Evolutionary conservation across 2,113 vertebrate species (phyloP).

Genomic region (Hypanus sabinus): DNA sequence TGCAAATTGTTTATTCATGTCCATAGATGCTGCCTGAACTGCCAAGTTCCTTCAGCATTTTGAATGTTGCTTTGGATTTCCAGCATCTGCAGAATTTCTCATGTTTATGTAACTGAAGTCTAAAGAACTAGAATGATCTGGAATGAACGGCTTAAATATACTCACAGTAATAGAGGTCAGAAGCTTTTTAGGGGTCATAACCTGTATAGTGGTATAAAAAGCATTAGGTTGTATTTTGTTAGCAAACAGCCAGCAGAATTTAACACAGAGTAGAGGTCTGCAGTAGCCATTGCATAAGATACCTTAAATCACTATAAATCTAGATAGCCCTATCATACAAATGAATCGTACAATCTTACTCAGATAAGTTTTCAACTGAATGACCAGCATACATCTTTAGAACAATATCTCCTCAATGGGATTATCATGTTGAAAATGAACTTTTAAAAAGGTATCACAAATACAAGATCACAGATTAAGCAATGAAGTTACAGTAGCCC

Average conservation of each 20-base stretch:
- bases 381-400: not conserved
- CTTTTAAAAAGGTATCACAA: not conserved
- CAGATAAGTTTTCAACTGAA: not conserved
- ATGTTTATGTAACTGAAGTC: too few species aligned
- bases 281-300: not conserved
- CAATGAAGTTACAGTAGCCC: not conserved
- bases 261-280: not conserved
- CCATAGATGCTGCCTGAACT: too few species aligned
- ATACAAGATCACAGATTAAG: not conserved
- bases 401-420: not conserved
- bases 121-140: too few species aligned
- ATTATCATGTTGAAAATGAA: not conserved
- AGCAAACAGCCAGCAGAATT: not conserved
- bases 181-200: slow-evolving; percentile 62
- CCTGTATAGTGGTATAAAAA: slow-evolving; percentile 45
- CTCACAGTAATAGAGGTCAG: slow-evolving; percentile 61
- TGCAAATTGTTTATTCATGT: too few species aligned
- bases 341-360: not conserved
- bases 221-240: not conserved
- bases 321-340: not conserved
- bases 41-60: too few species aligned
- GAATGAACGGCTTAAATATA: not conserved
- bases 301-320: not conserved
- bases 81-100: too few species aligned
- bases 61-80: too few species aligned